Conservation (phyloP, 2,888 invertebrate species). For the Pachliopta kotzebuea region DNA sequence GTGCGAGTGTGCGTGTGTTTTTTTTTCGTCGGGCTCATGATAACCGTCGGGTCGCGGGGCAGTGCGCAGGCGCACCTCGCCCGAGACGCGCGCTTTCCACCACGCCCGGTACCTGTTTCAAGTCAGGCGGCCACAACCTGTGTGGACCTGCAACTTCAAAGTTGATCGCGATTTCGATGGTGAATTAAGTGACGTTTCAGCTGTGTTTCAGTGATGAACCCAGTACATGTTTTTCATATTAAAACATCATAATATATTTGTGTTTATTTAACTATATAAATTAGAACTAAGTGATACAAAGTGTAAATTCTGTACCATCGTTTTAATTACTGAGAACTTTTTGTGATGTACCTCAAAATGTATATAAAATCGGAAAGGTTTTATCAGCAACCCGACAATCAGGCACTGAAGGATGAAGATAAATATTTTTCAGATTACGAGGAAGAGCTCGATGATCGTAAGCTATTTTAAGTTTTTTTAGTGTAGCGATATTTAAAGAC, state of each 20-base stretch:
- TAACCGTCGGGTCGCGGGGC: conserved; percentile 54
- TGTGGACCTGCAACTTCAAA: conserved; percentile 1
- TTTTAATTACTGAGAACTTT: conserved; percentile 26
- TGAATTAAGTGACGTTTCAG: background rate
- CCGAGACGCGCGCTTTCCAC: conserved; percentile 53
- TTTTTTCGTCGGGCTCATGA: conserved; percentile 68
- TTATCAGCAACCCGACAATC: conserved; percentile 64
- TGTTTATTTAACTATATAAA: background rate
- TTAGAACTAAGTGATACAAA: conserved; percentile 6
- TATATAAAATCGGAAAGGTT: conserved; percentile 73
- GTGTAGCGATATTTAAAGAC: background rate
- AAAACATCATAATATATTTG: background rate
- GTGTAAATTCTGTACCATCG: conserved; percentile 2
- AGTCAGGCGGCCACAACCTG: conserved; percentile 13
- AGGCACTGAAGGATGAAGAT: conserved; percentile 57
- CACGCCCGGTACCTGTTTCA: conserved; percentile 13
- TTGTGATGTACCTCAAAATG: conserved; percentile 72
- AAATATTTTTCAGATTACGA: conserved; percentile 67
- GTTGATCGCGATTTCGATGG: conserved; percentile 13
- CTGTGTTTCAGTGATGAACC: background rate
- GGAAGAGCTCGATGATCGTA: conserved; percentile 68
- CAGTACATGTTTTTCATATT: background rate
- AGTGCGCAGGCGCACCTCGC: conserved; percentile 64
- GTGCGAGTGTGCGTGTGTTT: conserved; percentile 31
- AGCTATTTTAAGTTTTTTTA: conserved; percentile 39